Conservation (phyloP, 2,113 vertebrate genomes). For the Platysteira castanea region DNA sequence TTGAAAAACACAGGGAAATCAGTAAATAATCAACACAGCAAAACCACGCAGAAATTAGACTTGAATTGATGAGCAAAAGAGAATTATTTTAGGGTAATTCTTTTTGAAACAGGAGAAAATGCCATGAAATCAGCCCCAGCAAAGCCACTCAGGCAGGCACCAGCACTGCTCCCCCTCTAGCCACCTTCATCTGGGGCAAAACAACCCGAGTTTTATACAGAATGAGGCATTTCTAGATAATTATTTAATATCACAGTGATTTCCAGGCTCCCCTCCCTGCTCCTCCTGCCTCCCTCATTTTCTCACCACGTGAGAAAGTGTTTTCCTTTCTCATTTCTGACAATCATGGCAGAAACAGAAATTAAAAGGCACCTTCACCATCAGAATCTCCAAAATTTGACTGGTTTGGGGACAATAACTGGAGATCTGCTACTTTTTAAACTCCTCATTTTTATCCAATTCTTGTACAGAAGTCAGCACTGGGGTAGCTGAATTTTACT, state of each 20-base stretch:
- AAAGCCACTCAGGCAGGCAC: neutral
- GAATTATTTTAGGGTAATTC: neutral
- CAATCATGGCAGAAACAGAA: neutral
- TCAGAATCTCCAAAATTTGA: neutral
- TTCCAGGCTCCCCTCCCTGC: neutral
- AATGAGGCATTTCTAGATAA: accelerated
- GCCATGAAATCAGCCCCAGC: neutral
- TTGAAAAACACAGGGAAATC: neutral
- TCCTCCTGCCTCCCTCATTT: neutral
- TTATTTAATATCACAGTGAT: neutral
- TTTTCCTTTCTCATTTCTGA: neutral
- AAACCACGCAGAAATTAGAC: neutral
- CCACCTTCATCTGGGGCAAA: neutral
- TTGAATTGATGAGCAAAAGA: neutral
- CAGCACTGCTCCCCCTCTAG: accelerated
- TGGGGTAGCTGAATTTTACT: neutral
- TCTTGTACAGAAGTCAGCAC: neutral
- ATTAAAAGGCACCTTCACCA: neutral
- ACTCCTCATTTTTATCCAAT: neutral
- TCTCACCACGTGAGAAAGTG: too few species aligned
- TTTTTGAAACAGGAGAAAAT: neutral
- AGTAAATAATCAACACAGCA: neutral
- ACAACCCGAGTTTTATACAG: accelerated
- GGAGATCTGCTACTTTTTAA: neutral
- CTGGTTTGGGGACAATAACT: neutral